Evolutionary conservation across 2,113 vertebrate genomes (phyloP).

Genomic region (Lasiurus borealis): DNA sequence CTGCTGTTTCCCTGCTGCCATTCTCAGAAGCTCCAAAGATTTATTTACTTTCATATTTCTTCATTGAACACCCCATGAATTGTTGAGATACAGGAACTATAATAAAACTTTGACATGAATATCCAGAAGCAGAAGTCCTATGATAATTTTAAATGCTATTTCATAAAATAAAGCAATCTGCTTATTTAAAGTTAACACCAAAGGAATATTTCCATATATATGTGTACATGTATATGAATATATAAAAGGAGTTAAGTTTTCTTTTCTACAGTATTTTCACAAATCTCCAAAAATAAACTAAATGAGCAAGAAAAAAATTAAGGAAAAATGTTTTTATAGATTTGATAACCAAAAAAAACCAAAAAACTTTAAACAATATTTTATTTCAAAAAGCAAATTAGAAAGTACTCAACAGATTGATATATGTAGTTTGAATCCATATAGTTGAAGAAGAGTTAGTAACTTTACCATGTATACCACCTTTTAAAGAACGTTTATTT

Average conservation of each 20-base stretch:
- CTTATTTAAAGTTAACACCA: conserved; percentile 44
- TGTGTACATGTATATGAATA: not conserved
- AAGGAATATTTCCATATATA: not conserved
- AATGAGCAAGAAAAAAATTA: not conserved
- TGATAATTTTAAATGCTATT: conserved; percentile 49
- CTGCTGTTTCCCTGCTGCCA: conserved; percentile 48
- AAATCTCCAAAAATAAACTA: not conserved
- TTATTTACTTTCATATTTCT: conserved; percentile 58
- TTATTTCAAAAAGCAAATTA: conserved; percentile 11
- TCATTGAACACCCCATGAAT: not conserved
- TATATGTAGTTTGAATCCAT: conserved; percentile 9
- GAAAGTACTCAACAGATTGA: not conserved
- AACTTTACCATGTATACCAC: not conserved
- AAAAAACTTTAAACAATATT: not conserved
- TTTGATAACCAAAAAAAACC: not conserved
- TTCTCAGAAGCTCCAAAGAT: conserved; percentile 20
- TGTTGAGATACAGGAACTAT: conserved; percentile 45
- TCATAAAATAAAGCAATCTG: conserved; percentile 31
- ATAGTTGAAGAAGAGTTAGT: not conserved
- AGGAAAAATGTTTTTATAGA: not conserved
- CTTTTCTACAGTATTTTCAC: not conserved
- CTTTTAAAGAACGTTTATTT: not conserved
- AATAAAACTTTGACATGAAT: conserved; percentile 58
- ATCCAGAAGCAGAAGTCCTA: conserved; percentile 30
- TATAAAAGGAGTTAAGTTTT: not conserved